Conservation (phyloP, 2,797 vertebrate genomes). For the Danio jaintianensis region DNA sequence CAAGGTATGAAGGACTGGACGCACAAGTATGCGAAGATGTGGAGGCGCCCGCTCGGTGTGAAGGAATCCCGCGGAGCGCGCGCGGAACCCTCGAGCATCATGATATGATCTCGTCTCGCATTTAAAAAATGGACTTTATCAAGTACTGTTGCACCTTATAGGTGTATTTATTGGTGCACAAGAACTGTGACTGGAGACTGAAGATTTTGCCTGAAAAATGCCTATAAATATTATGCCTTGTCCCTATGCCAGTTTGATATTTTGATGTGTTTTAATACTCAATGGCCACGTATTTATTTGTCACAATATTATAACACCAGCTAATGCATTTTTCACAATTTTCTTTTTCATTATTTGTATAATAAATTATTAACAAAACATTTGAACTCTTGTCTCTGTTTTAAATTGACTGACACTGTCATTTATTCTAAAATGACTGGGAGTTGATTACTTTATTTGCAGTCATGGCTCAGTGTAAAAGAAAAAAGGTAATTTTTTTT, state of each 20-base stretch:
- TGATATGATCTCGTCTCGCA: conserved; percentile 31
- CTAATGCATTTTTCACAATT: conserved; percentile 53
- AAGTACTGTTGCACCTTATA: conserved; percentile 48
- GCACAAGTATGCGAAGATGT: neutral
- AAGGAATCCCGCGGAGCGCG: conserved; percentile 2
- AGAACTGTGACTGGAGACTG: conserved; percentile 55
- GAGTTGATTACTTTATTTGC: no score
- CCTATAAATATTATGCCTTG: conserved; percentile 71
- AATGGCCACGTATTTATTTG: conserved; percentile 69
- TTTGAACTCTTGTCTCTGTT: conserved; percentile 39
- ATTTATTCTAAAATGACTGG: neutral
- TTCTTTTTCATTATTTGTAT: conserved; percentile 61
- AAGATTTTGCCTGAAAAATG: conserved; percentile 62
- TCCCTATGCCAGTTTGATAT: conserved; percentile 60
- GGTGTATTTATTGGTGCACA: conserved; percentile 55
- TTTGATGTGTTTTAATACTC: conserved; percentile 59
- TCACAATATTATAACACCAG: conserved; percentile 60
- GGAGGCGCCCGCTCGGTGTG: neutral
- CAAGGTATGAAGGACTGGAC: conserved; percentile 4
- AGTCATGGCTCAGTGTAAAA: neutral
- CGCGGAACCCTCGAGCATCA: neutral
- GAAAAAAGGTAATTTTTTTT: no score
- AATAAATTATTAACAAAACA: conserved; percentile 74
- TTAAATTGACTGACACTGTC: neutral
- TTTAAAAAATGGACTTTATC: conserved; percentile 46